Base-by-base conservation (phyloP, 2,113 vertebrate genomes). In the Mastomys coucha region DNA sequence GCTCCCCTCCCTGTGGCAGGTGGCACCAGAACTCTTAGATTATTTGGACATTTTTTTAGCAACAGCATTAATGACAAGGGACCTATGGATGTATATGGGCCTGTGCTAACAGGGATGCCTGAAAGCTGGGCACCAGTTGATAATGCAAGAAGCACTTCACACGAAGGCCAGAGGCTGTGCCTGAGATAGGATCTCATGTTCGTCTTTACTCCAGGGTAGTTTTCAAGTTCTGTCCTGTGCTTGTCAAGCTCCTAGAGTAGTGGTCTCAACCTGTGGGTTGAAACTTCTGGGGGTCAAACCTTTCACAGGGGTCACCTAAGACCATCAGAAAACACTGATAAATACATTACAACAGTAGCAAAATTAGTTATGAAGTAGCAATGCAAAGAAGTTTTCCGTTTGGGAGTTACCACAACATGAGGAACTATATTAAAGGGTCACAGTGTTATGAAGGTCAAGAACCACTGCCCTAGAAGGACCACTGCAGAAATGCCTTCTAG, bases 21-120 rank as follows among this genome's bases (percentile, higher is more conserved):
- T 42, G 4, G n/a, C 81, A 42, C 63, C 5, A 3, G n/a, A 8
- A 63, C 82, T 45, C 51, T 72, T 51, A 39, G 63, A 69, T 42
- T 89, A 51, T 45, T 95, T 91, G 10, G 51, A 49, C 19, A 22
- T 17, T 20, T 33, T 80, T 80, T 42, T 56, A 85, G 20, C 56
- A 75, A 7, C 42, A 42, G 85, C 12, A 3, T 58, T 56, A n/a
- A 28, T 22, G 39, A 28, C 45, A 31, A 10, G 14, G 28, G 60
- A 10, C 36, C 12, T n/a, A 14, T 3, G 56, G 42, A 17, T 31
- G 13, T 5, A 0, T 31, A 5, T 45, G 56, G 9, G 31, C 3
- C 3, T 4, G 5, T 82, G 31, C 16, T 10, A 84, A 1, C 2
- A 0, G 12, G 5, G 51, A 39, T 24, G 31, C 4, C 22, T 1